phyloP scores from a whole-genome alignment of 2,888 invertebrate species.

The Prosopocoilus inquinatus region DNA sequence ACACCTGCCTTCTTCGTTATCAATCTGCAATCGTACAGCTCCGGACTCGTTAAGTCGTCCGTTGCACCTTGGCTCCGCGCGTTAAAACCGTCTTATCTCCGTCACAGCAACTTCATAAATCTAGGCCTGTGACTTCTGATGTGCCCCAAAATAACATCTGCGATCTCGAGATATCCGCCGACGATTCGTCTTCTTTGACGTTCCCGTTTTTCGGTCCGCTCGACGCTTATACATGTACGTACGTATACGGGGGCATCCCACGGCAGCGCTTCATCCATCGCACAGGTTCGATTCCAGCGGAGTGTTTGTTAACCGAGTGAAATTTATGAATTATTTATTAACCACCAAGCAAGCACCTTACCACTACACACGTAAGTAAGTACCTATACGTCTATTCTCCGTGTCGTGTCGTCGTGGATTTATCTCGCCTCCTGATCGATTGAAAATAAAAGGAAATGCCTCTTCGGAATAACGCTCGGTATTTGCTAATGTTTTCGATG shows the following conservation, averaged over 20 bases:
- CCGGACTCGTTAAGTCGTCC: slow-evolving; percentile 30
- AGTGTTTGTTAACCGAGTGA: background rate
- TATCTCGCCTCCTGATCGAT: slow-evolving; percentile 12
- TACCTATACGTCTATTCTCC: slow-evolving; percentile 8
- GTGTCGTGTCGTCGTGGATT: slow-evolving; percentile 14
- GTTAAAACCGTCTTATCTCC: slow-evolving; percentile 29
- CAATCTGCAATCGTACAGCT: slow-evolving; percentile 35
- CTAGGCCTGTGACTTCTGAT: slow-evolving; percentile 22
- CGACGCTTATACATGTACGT: too few species aligned
- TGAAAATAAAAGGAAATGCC: slow-evolving; percentile 17
- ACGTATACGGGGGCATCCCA: background rate
- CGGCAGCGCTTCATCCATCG: background rate
- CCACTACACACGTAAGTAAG: too few species aligned
- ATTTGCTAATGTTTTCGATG: slow-evolving; percentile 15
- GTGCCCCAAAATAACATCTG: slow-evolving; percentile 34
- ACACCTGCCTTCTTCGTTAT: slow-evolving; percentile 33
- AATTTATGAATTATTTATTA: slow-evolving; percentile 7
- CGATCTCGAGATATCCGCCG: slow-evolving; percentile 34
- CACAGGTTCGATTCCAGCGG: background rate
- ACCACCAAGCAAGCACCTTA: background rate
- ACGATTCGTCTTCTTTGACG: slow-evolving; percentile 39
- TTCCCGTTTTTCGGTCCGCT: slow-evolving; percentile 22
- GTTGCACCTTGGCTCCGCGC: slow-evolving; percentile 27
- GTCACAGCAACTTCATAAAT: slow-evolving; percentile 28
- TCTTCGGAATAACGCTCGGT: slow-evolving; percentile 8